Percentiles rank a stretch among this genome's conserved stretches.
Conservation (phyloP, 2,797 vertebrate genomes). For the Sebastolobus altivelis region DNA sequence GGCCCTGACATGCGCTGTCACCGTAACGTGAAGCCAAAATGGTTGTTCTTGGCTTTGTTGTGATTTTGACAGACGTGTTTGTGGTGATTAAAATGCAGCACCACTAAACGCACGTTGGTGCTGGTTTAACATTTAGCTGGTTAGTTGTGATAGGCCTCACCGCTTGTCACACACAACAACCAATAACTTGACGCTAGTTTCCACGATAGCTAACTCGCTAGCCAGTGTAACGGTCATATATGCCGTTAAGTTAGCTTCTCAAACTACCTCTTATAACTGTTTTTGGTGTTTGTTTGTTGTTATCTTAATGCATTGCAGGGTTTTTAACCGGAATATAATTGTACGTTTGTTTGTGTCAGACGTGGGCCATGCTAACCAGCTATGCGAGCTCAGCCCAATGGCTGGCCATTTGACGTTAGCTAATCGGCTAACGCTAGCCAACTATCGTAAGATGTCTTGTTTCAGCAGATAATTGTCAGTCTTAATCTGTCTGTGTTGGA, state of each 20-base stretch:
- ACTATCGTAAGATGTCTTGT: neutral
- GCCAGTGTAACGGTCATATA: neutral
- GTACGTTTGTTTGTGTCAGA: neutral
- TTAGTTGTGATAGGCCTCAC: conserved; percentile 31
- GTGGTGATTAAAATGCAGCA: fast-evolving
- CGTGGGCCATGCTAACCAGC: conserved; percentile 7
- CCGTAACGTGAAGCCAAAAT: conserved; percentile 5
- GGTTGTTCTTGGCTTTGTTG: conserved; percentile 3
- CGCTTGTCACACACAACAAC: conserved; percentile 48
- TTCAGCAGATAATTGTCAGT: conserved; percentile 23
- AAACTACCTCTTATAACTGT: fast-evolving
- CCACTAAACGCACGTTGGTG: fast-evolving
- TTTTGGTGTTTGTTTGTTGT: neutral
- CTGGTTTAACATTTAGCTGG: fast-evolving
- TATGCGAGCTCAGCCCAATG: conserved; percentile 2
- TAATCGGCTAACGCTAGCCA: conserved; percentile 56
- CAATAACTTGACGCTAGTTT: conserved; percentile 6
- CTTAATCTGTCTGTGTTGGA: too few species aligned
- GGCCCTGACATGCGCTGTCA: conserved; percentile 76
- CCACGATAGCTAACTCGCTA: conserved; percentile 57
- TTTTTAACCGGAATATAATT: fast-evolving
- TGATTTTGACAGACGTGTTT: neutral
- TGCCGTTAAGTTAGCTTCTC: neutral
- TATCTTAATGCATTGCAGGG: fast-evolving
- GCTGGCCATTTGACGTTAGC: conserved; percentile 35